Evolutionary conservation across 2,113 vertebrate species (phyloP).

Genomic region (Chaetops frenatus): DNA sequence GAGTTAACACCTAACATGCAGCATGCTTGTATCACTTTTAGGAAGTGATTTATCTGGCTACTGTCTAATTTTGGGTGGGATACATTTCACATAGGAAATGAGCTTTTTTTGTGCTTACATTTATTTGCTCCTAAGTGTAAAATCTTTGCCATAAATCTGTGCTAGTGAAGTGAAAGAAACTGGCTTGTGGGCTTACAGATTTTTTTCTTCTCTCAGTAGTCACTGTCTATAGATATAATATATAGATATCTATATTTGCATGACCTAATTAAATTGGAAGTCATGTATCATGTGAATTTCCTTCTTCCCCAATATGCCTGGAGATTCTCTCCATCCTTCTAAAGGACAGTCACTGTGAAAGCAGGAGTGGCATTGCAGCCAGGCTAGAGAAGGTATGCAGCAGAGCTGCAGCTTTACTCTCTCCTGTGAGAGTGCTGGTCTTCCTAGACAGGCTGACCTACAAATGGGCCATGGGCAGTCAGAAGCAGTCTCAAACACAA

Average conservation of each 20-base stretch:
- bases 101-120: background rate
- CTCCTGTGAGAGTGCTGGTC: background rate
- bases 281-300: background rate
- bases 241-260: background rate
- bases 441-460: background rate
- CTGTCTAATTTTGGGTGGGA: background rate
- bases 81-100: background rate
- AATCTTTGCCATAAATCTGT: background rate
- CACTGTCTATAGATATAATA: background rate
- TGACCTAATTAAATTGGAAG: background rate
- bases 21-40: background rate
- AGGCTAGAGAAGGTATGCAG: background rate
- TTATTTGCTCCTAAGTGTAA: background rate
- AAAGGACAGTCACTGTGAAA: background rate
- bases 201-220: background rate
- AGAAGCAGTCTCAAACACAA: background rate
- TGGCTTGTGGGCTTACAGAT: accelerated
- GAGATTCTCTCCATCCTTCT: background rate
- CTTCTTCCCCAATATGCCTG: background rate
- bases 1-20: background rate
- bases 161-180: background rate
- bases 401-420: background rate
- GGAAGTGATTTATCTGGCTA: background rate
- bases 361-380: background rate
- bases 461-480: background rate